Evolutionary conservation across 2,113 vertebrate genomes (phyloP).

Genomic region (Chelonoidis abingdonii): DNA sequence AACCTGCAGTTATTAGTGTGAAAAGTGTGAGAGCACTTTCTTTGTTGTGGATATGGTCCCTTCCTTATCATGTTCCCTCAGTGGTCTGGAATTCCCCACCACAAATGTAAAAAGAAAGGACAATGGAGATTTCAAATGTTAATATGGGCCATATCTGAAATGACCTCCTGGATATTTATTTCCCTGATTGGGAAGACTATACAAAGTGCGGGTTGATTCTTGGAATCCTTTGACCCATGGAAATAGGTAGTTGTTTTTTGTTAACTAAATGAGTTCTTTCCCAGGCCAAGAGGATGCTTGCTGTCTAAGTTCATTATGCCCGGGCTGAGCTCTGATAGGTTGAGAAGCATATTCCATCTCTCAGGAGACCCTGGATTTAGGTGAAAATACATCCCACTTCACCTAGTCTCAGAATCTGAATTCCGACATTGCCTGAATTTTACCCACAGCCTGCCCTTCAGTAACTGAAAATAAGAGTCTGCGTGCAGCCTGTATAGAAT

Average conservation of each 20-base stretch:
- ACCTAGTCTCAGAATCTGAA: not conserved
- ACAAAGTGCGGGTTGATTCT: not conserved
- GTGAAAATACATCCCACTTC: not conserved
- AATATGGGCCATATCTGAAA: not conserved
- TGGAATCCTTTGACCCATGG: not conserved
- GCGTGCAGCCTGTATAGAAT: not conserved
- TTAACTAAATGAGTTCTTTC: not conserved
- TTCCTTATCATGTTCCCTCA: not conserved
- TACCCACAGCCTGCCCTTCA: fast-evolving
- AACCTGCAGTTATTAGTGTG: not conserved
- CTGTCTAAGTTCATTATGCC: not conserved
- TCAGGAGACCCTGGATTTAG: not conserved
- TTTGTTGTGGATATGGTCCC: not conserved
- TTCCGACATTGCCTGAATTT: not conserved
- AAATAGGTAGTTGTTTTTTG: not conserved
- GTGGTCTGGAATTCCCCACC: not conserved
- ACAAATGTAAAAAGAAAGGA: not conserved
- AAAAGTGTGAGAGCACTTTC: not conserved
- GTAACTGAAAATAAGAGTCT: not conserved
- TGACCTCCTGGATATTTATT: not conserved
- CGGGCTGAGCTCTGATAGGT: not conserved
- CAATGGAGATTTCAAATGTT: not conserved
- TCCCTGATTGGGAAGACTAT: not conserved
- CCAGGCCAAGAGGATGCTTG: not conserved
- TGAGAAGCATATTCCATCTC: not conserved